Conservation (phyloP, 2,113 vertebrate genomes). For the Corapipo altera region DNA sequence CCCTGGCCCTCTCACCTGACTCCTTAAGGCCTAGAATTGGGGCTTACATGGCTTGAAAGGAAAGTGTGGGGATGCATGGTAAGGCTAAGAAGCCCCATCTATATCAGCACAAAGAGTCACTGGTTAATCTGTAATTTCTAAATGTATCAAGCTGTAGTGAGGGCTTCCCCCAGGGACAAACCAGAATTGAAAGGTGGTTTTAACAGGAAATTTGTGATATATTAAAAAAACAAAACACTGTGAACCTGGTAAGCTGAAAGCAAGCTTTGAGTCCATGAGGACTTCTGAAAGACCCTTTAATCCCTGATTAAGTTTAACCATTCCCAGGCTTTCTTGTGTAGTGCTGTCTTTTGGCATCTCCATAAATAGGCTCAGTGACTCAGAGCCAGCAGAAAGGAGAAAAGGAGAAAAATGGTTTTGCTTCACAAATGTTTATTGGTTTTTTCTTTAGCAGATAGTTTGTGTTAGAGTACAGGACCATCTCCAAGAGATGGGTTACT, state of each 20-base stretch:
- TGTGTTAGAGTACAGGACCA: not conserved
- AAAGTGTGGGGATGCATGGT: not conserved
- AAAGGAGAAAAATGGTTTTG: not conserved
- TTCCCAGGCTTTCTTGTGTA: not conserved
- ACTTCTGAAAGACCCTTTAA: not conserved
- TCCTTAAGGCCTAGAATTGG: not conserved
- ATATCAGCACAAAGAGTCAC: not conserved
- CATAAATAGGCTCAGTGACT: not conserved
- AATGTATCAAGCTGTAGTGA: not conserved
- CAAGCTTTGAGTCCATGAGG: not conserved
- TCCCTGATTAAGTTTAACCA: not conserved
- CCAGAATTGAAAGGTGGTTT: not conserved
- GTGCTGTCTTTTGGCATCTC: not conserved
- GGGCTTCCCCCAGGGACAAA: not conserved
- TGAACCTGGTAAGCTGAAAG: not conserved
- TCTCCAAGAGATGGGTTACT: not conserved
- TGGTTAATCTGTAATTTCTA: not conserved
- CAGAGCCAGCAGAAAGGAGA: not conserved
- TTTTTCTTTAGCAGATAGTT: not conserved
- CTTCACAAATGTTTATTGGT: not conserved
- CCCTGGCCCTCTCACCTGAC: not conserved
- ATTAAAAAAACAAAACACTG: not conserved
- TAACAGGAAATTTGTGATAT: not conserved
- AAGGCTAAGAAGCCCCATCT: not conserved
- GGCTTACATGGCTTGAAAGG: not conserved